Percentiles rank a stretch among this genome's conserved stretches.
These are phyloP conservation scores for Dasyprocta punctata DNA, from an alignment of 2,113 vertebrate genomes.

Conservation along the genomic window DNA sequence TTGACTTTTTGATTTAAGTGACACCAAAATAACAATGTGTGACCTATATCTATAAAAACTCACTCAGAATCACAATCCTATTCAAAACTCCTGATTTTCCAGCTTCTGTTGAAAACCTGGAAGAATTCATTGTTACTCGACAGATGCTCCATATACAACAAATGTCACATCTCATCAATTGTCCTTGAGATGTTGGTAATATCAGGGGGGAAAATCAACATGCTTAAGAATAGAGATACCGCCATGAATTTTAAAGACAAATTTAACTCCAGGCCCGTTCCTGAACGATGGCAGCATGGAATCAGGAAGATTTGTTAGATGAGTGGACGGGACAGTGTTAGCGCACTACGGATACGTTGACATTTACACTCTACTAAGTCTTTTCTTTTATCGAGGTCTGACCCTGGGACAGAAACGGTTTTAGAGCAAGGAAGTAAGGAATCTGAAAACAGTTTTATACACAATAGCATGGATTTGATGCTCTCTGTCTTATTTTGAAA, in stretches of 20 bases:
- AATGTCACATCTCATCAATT: not conserved
- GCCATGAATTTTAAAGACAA: not conserved
- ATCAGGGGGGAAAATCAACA: not conserved
- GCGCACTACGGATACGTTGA: not conserved
- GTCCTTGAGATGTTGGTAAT: not conserved
- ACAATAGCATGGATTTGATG: not conserved
- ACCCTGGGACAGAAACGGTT: not conserved
- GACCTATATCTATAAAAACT: not conserved
- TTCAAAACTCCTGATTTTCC: not conserved
- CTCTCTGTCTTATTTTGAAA: not conserved
- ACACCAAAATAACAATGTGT: not conserved
- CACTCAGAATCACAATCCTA: not conserved
- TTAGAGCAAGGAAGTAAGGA: not conserved
- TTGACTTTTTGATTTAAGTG: not conserved
- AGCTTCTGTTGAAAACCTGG: not conserved
- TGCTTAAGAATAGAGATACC: not conserved
- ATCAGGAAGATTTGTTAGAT: not conserved
- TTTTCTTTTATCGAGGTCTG: not conserved
- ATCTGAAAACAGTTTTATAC: not conserved
- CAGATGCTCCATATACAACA: not conserved
- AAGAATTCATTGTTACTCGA: not conserved
- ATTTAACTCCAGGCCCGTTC: not conserved
- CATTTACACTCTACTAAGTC: not conserved
- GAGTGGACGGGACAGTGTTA: not conserved
- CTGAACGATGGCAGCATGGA: not conserved